Evolutionary conservation across 2,113 vertebrate genomes (phyloP), one percentile per base, ranked within the genome.

Genomic region (Gadus chalcogrammus): DNA sequence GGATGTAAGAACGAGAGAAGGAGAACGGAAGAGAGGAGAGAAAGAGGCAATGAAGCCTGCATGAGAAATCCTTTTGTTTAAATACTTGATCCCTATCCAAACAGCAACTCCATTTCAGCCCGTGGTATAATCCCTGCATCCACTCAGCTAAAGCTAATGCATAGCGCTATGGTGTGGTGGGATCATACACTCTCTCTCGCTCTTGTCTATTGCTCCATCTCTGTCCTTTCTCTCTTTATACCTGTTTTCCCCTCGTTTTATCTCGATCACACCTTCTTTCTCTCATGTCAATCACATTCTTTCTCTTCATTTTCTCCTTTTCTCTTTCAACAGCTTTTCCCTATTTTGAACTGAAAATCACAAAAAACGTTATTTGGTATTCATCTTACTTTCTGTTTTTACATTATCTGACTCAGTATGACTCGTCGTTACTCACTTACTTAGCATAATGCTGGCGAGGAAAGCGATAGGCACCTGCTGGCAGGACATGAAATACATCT

Each of bases 71-170:
- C 66, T 68, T 80, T 68, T 89, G 84, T 89, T 90, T 83, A 88
- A 90, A 87, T 80, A 81, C 74, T 59, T 83, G 75, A 90, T 88
- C 87, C 82, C 74, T 87, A 76, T 85, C 72, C 83, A 89, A 91
- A 91, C 89, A 91, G 71, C 60, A 64, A 84, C 88, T 88, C 77
- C 74, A 81, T 87, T 87, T 87, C 78, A 82, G 78, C 59, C 72
- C 61, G 68, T 69, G 69, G 62, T 38, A 42, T 88, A 88, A 91
- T 90, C 87, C 88, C 78, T 56, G 69, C 74, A 83, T 82, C 85
- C 85, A 80, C 77, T 87, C 79, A 84, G 67, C 83, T 82, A 81
- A 78, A 88, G 74, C 84, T 77, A 88, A 87, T 88, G 88, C 81
- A 75, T 15, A 48, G 42, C 8, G 9, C 42, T 35, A 24, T 65